A percentile compares a stretch with the other conserved stretches of the same genome.
Evolutionary conservation across 2,797 vertebrate species (phyloP).

Genomic region (Taeniopygia guttata): DNA sequence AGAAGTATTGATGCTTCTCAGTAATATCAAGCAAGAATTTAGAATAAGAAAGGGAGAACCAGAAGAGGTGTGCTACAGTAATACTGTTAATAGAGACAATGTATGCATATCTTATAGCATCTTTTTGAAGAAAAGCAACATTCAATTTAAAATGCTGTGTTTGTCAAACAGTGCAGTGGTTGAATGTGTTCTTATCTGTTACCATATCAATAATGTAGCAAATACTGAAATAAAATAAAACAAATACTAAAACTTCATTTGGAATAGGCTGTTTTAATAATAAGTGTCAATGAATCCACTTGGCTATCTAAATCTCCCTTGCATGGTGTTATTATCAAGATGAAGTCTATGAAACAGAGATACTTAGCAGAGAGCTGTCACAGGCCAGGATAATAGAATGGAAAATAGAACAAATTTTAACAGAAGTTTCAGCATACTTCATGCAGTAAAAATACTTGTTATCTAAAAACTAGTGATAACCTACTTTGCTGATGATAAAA

Average conservation of each 20-base stretch:
- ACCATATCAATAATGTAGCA: background rate
- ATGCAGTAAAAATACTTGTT: background rate
- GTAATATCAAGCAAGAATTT: background rate
- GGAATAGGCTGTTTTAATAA: background rate
- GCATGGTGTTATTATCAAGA: background rate
- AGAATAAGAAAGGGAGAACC: background rate
- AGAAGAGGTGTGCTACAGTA: background rate
- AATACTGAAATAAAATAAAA: conserved; percentile 48
- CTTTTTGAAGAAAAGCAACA: background rate
- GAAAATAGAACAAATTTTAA: background rate
- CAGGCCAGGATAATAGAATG: background rate
- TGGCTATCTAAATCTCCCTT: background rate
- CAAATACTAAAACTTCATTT: conserved; percentile 9
- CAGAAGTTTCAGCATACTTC: background rate
- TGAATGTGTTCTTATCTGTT: background rate
- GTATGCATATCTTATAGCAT: background rate
- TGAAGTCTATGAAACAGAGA: background rate
- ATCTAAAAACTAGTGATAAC: background rate
- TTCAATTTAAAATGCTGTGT: background rate
- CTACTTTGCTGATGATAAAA: background rate
- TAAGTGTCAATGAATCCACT: background rate
- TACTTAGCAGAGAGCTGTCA: background rate
- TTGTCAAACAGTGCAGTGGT: background rate
- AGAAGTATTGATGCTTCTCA: background rate
- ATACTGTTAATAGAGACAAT: background rate